Base-by-base conservation (phyloP, 2,797 vertebrate genomes). In the Nyctalus aviator region DNA sequence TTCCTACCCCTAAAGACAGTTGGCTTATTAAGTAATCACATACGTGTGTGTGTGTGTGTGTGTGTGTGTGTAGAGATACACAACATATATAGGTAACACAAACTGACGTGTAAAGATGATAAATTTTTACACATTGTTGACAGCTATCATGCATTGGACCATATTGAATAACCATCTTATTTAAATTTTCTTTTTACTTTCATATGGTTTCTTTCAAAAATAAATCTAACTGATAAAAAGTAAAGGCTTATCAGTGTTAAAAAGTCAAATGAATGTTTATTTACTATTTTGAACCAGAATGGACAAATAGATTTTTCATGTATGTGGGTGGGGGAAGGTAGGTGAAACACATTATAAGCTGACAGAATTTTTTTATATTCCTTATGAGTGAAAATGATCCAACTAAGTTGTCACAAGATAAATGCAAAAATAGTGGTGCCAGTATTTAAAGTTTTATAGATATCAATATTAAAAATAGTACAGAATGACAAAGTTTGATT, bases 241-340 rank as follows among this genome's bases (percentile, higher is more conserved):
- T 27, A 77, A 92, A 88, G n/a, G 3, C 71, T 82, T 95, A 13
- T 90, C 57, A 93, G 88, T 91, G 48, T 88, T 96, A 71, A 92
- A 86, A 94, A 62, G 32, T 72, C 84, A 96, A 93, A 30, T 72
- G 82, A 96, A 88, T 95, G 86, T 50, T 93, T 46, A 89, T 84
- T 93, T 96, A 69, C 68, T 95, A 27, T 92, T 95, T 96, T 82
- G 79, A 95, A 62, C 20, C 32, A 44, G 53, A 84, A 87, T 72
- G 90, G 83, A 81, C 91, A 93, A 92, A 95, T 90, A 88, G 41
- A 85, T 30, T 78, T 94, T 90, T 59, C 59, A 83, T 44, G 18
- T 46, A 44, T n/a, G n/a, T 32, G 46, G 3, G 3, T 25, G 18
- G 3, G 32, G 27, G 41, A 44, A 84, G 44, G 71, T 75, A 11